Conservation (phyloP, 2,113 vertebrate genomes). For the Myodes glareolus region DNA sequence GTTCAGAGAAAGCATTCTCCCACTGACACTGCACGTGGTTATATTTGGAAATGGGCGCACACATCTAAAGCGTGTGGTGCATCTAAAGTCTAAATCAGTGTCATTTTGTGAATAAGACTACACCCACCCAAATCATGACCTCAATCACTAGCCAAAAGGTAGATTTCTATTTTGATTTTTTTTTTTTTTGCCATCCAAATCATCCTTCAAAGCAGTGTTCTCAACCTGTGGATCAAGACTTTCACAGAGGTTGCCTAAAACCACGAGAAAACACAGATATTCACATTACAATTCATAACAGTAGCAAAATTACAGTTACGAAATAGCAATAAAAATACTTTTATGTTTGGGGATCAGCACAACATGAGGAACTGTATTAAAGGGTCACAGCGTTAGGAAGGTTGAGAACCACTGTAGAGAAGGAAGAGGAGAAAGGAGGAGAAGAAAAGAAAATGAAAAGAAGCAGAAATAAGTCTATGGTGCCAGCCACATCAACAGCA, state of each 20-base stretch:
- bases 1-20: background rate
- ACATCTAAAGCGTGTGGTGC: background rate
- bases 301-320: background rate
- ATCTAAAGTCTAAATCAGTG: constrained; percentile 34
- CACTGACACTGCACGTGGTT: background rate
- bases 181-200: background rate
- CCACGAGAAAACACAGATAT: background rate
- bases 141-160: background rate
- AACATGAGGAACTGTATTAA: background rate
- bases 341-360: background rate
- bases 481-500: background rate
- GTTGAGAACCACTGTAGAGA: background rate
- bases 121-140: background rate
- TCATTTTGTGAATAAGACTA: background rate
- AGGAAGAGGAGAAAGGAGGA: background rate
- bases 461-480: background rate
- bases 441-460: background rate
- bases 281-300: background rate
- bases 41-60: background rate
- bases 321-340: background rate
- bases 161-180: constrained; percentile 30
- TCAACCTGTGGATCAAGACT: background rate
- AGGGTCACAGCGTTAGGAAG: background rate
- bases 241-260: background rate
- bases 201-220: constrained; percentile 10